Base-by-base conservation (phyloP, 2,888 invertebrate species). In the Caenorhabditis sp. region DNA sequence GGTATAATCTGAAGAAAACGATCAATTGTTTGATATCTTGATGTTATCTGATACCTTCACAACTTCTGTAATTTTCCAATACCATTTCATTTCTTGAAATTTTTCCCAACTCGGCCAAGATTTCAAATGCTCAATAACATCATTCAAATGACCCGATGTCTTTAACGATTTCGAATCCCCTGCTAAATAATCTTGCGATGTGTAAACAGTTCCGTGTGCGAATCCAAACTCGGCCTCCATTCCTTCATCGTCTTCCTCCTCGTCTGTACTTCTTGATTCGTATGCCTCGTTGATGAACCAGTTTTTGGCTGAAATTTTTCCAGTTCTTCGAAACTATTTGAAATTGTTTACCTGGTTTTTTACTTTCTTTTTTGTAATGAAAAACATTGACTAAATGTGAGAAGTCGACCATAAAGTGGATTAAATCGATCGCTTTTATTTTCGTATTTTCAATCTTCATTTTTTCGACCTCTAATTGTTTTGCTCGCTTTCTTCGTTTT, bases 1-100 rank as follows among this genome's bases (percentile, higher is more conserved):
- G 90, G 87, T 0, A 92, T 91, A 53, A 88, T 83, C 66, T 70
- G 31, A 37, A 64, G 58, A 26, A 27, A 14, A 57, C 12, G 27
- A 57, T 27, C 6, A 27, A 10, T 27, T 27, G 8, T 12, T 6
- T 14, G 6, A 17, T 36, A 1, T 59, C 14, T 4, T 31, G 21
- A 37, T 31, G 54, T 64, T 58, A 3, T 4, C 23, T 31, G 21
- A 27, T 36, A 68, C 72, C 59, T 68, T 73, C 17, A 73, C 55
- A 6, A 73, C 36, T 17, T 57, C 51, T 0, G 69, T n/a, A 51
- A 66, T 66, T 26, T 73, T 73, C 26, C 54, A 50, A 23, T 66
- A 59, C 17, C 63, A 17, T 27, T 55, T 69, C 65, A 62, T 66
- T 12, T 68, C 66, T n/a, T 54, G 10, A 50, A 73, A 73, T 37